Conservation (phyloP, 2,888 invertebrate species). For the Synanthedon myopaeformis region DNA sequence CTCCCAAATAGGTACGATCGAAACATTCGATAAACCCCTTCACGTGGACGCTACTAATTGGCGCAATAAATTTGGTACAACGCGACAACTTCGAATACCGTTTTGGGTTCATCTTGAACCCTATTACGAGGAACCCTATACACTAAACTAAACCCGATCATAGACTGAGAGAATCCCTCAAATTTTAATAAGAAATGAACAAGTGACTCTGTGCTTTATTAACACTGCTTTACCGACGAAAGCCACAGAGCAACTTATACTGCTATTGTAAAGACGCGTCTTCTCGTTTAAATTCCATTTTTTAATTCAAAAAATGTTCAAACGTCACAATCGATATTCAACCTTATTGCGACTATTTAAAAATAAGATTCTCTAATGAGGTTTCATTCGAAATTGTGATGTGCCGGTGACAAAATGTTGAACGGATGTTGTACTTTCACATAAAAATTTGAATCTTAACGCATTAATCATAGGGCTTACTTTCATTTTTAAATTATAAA, state of each 20-base stretch:
- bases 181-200: conserved; percentile 21
- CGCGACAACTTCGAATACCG: conserved; percentile 44
- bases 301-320: conserved; percentile 30
- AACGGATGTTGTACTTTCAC: conserved; percentile 24
- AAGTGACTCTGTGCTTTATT: conserved; percentile 40
- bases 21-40: conserved; percentile 51
- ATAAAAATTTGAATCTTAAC: conserved; percentile 26
- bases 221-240: conserved; percentile 32
- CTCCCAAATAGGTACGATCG: conserved; percentile 66
- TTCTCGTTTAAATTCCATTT: conserved; percentile 62
- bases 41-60: conserved; percentile 65
- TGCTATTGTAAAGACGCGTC: conserved; percentile 46
- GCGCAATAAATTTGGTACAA: conserved; percentile 61
- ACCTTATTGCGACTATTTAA: conserved; percentile 33
- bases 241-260: conserved; percentile 27
- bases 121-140: conserved; percentile 33
- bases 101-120: conserved; percentile 32
- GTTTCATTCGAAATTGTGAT: conserved; percentile 44
- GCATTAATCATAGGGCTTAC: conserved; percentile 17
- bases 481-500: conserved; percentile 19
- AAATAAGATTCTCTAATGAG: conserved; percentile 57
- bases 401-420: conserved; percentile 58
- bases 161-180: conserved; percentile 39
- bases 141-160: conserved; percentile 12
- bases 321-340: conserved; percentile 26